These are phyloP conservation scores for Lithobates pipiens DNA, from an alignment of 2,797 vertebrate species.

Conservation along the genomic window DNA sequence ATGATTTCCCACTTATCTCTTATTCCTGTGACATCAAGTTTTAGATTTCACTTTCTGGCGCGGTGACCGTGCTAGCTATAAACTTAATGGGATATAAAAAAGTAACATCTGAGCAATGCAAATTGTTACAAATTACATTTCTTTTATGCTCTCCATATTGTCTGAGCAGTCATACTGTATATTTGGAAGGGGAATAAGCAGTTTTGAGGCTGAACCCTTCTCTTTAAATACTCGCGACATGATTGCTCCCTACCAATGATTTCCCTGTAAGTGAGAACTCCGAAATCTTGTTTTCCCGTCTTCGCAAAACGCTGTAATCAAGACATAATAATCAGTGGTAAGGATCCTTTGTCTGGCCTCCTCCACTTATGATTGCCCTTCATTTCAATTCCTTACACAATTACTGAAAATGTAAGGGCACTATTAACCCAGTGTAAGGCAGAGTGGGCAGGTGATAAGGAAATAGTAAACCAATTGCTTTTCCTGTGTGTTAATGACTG, in stretches of 20 bases:
- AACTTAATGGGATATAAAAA: no score
- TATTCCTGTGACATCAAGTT: no score
- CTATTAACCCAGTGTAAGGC: neutral
- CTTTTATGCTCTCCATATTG: no score
- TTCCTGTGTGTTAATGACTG: no score
- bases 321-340: slow-evolving; percentile 33
- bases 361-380: slow-evolving; percentile 20
- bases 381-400: neutral
- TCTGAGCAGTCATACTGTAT: no score
- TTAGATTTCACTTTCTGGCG: no score
- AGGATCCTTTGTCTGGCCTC: neutral
- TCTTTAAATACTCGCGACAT: neutral
- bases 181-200: no score
- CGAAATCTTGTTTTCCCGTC: slow-evolving; percentile 5
- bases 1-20: no score
- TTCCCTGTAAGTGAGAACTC: neutral
- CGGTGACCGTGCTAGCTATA: no score
- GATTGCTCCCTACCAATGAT: slow-evolving; percentile 15
- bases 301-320: slow-evolving; percentile 23
- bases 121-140: no score
- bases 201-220: neutral
- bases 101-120: no score
- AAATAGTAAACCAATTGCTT: neutral
- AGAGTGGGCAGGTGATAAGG: neutral
- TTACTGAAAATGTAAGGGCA: neutral